Evolutionary conservation across 2,888 invertebrate species (phyloP).

Genomic region (Apocheima hispidaria): DNA sequence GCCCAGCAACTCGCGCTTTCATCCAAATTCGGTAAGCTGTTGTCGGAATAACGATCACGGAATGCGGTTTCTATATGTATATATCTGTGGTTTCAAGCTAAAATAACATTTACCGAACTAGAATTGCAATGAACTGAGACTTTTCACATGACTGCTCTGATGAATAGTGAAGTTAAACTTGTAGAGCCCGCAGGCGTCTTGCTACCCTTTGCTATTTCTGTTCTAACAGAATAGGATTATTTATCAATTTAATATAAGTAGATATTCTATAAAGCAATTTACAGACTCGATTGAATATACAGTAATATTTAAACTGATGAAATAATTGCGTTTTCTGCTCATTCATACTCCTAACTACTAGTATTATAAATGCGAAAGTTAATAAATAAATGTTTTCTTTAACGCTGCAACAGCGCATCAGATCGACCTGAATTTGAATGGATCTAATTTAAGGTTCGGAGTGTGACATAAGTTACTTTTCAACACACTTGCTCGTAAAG

Average conservation of each 20-base stretch:
- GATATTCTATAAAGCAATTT: neutral
- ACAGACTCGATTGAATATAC: neutral
- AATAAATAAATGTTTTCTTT: too few relatives aligned
- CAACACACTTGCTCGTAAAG: too few relatives aligned
- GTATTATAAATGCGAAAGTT: too few relatives aligned
- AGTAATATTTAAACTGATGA: neutral
- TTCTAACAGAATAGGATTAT: slow-evolving; percentile 61
- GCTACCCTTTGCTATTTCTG: slow-evolving; percentile 57
- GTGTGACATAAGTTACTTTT: too few relatives aligned
- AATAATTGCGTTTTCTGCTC: slow-evolving; percentile 8
- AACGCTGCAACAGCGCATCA: too few relatives aligned
- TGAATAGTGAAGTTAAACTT: slow-evolving; percentile 60
- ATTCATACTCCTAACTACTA: too few relatives aligned
- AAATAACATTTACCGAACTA: slow-evolving; percentile 24
- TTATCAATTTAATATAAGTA: slow-evolving; percentile 41
- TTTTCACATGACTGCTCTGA: slow-evolving; percentile 58
- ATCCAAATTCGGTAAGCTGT: too few relatives aligned
- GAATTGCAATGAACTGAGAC: slow-evolving; percentile 45
- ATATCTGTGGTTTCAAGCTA: neutral
- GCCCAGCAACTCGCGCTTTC: too few relatives aligned
- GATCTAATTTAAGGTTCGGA: too few relatives aligned
- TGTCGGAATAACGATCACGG: too few relatives aligned
- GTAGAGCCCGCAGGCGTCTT: slow-evolving; percentile 52
- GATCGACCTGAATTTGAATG: too few relatives aligned
- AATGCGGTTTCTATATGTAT: too few relatives aligned